phyloP scores from a whole-genome alignment of 2,797 vertebrate species.

The Sarcophilus harrisii region DNA sequence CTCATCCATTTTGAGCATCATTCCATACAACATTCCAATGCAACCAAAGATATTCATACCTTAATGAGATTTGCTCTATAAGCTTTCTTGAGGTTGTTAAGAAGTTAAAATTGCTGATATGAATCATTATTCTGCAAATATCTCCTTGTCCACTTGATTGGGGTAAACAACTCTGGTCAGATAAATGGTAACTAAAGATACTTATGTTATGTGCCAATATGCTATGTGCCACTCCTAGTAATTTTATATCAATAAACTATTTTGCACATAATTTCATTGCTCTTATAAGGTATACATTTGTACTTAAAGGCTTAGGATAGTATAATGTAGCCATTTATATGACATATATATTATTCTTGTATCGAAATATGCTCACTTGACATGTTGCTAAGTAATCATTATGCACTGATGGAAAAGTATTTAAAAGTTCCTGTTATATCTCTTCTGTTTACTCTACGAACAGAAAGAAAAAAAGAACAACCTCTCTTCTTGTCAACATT shows the following conservation, averaged over 20 bases:
- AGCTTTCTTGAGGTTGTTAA: neutral
- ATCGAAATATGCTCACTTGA: neutral
- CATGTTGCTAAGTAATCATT: neutral
- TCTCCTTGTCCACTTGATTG: neutral
- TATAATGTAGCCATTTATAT: neutral
- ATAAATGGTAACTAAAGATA: neutral
- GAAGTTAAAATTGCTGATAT: neutral
- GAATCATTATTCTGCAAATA: neutral
- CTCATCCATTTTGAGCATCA: neutral
- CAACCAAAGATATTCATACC: neutral
- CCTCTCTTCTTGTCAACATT: neutral
- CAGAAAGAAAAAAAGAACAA: neutral
- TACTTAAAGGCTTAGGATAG: neutral
- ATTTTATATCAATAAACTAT: neutral
- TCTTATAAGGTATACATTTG: neutral
- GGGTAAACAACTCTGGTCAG: neutral
- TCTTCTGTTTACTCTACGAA: neutral
- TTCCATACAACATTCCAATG: fast-evolving
- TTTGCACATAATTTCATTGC: neutral
- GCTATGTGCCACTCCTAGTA: neutral
- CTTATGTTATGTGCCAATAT: neutral
- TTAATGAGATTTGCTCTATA: neutral
- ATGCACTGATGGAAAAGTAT: neutral
- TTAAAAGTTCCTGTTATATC: neutral
- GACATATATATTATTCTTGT: neutral